Percentiles rank a stretch among this genome's conserved stretches.
Evolutionary conservation across 2,113 vertebrate genomes (phyloP).

Genomic region (Thamnophis sirtalis): DNA sequence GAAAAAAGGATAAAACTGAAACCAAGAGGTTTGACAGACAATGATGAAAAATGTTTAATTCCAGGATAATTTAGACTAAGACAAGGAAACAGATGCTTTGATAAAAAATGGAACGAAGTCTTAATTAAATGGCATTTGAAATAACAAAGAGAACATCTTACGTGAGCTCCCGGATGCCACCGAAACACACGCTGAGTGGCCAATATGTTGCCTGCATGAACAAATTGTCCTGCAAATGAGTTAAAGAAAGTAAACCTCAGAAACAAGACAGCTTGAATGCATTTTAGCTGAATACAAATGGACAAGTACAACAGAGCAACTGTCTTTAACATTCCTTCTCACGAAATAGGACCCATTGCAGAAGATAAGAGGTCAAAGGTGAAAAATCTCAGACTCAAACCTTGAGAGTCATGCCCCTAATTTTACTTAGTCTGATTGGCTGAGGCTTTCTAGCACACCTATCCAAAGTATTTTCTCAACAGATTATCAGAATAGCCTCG

Average conservation of each 20-base stretch:
- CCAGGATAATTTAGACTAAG: background rate
- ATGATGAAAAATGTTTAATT: background rate
- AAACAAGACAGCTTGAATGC: background rate
- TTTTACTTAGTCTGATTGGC: background rate
- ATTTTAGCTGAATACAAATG: background rate
- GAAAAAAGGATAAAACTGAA: background rate
- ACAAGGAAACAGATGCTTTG: background rate
- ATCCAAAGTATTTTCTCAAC: background rate
- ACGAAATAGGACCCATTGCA: background rate
- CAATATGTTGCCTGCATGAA: constrained; percentile 88
- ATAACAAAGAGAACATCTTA: constrained; percentile 62
- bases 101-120: background rate
- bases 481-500: background rate
- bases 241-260: background rate
- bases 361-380: background rate
- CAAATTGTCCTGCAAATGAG: constrained; percentile 78
- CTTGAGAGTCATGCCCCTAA: background rate
- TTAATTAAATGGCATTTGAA: background rate
- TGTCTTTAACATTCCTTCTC: constrained; percentile 23
- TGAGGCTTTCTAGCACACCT: background rate
- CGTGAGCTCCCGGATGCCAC: constrained; percentile 92
- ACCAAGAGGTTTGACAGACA: background rate
- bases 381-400: background rate
- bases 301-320: background rate
- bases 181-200: constrained; percentile 86